Conservation (phyloP, 2,113 vertebrate genomes). For the Callocephalon fimbriatum region DNA sequence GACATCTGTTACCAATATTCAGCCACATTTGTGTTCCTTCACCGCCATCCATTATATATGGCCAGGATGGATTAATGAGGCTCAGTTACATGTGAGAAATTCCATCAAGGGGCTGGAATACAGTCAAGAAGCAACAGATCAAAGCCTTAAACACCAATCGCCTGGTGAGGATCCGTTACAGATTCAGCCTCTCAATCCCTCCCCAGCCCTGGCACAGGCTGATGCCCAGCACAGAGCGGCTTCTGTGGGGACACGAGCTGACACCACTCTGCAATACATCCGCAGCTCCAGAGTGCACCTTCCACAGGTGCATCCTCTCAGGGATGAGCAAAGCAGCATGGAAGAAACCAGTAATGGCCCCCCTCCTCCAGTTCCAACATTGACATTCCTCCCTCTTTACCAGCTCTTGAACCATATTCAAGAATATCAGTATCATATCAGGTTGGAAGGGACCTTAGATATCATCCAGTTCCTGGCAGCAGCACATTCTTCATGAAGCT, state of each 20-base stretch:
- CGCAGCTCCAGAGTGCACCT: background rate
- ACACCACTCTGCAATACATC: background rate
- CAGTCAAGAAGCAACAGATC: background rate
- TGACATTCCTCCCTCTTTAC: background rate
- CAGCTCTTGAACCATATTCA: background rate
- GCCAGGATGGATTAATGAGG: background rate
- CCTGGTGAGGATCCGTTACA: background rate
- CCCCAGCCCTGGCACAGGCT: accelerated
- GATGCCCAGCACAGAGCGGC: background rate
- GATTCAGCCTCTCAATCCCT: background rate
- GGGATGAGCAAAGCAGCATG: background rate
- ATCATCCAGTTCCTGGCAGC: background rate
- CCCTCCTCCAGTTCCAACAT: background rate
- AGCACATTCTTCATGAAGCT: background rate
- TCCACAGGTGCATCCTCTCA: background rate
- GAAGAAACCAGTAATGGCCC: background rate
- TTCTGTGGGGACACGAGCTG: accelerated
- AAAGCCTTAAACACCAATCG: background rate
- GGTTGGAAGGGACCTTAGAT: background rate
- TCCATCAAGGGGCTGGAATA: background rate
- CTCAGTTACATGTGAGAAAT: background rate
- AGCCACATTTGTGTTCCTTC: accelerated
- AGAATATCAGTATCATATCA: background rate
- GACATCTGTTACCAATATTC: background rate
- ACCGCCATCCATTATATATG: background rate